These are phyloP conservation scores for Jacana jacana DNA, from an alignment of 2,113 vertebrate genomes.

Conservation along the genomic window DNA sequence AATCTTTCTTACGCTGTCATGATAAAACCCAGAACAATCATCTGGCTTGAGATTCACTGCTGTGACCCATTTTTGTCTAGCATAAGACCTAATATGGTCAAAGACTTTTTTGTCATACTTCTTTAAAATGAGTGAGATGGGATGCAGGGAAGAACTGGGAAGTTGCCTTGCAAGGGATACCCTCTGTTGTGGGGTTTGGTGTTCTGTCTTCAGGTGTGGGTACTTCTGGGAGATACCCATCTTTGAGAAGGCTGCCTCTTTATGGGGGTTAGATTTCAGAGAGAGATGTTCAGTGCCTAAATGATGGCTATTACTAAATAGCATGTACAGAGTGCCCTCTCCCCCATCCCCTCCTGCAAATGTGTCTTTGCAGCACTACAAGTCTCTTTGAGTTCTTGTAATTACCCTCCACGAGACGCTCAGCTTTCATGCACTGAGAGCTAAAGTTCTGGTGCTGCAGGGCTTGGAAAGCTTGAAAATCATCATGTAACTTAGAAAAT, in stretches of 20 bases:
- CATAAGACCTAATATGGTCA: background rate
- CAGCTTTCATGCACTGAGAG: background rate
- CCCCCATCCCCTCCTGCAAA: background rate
- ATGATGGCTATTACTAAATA: background rate
- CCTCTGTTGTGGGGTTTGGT: background rate
- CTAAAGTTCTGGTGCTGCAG: background rate
- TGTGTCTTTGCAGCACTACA: background rate
- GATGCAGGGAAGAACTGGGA: background rate
- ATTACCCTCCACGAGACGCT: background rate
- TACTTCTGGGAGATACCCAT: background rate
- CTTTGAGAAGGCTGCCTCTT: background rate
- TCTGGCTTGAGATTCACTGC: background rate
- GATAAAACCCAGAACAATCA: background rate
- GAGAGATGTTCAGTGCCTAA: background rate
- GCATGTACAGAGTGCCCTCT: accelerated
- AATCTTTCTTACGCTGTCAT: background rate
- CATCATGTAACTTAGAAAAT: background rate
- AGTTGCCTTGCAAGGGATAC: background rate
- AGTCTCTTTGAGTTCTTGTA: background rate
- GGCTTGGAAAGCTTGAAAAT: background rate
- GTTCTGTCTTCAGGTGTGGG: background rate
- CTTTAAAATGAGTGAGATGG: background rate
- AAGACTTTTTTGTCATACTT: background rate
- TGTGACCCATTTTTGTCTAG: background rate
- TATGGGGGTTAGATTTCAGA: background rate